Percentiles rank a stretch among this genome's conserved stretches.
phyloP scores from a whole-genome alignment of 2,113 vertebrate species.

The Aspidoscelis tigris region DNA sequence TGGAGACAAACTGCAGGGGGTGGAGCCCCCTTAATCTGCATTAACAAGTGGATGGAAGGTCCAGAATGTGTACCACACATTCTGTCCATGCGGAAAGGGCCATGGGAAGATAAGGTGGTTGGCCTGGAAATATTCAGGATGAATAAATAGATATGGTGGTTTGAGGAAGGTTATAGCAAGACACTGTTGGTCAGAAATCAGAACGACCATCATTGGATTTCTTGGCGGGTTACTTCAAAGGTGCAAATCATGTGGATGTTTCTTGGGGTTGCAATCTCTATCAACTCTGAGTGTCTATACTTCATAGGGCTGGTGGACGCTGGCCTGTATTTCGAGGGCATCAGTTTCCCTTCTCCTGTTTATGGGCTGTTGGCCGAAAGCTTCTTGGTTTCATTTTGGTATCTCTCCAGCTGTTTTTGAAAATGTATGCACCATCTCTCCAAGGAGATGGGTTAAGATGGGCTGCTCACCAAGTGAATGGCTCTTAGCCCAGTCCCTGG shows the following conservation, averaged over 20 bases:
- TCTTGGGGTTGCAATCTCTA: neutral
- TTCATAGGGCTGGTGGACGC: neutral
- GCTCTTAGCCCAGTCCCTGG: no score
- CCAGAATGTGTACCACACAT: no score
- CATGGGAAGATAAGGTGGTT: neutral
- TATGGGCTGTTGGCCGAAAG: neutral
- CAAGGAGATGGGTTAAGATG: neutral
- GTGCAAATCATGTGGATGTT: neutral
- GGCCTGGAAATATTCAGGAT: neutral
- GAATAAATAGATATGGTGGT: neutral
- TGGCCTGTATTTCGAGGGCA: no score
- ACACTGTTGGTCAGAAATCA: neutral
- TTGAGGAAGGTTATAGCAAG: neutral
- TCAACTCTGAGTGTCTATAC: neutral
- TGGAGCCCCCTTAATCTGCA: no score
- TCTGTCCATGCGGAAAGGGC: no score
- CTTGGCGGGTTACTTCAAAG: neutral
- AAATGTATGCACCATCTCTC: neutral
- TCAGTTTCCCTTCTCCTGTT: neutral
- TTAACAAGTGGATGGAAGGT: no score
- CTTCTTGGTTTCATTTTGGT: neutral
- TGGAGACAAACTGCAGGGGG: no score
- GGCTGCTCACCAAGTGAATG: no score
- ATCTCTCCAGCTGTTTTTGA: conserved; percentile 5
- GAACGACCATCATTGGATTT: no score